Base-by-base conservation (phyloP, 2,888 invertebrate species). In the Calameuta pallipes region DNA sequence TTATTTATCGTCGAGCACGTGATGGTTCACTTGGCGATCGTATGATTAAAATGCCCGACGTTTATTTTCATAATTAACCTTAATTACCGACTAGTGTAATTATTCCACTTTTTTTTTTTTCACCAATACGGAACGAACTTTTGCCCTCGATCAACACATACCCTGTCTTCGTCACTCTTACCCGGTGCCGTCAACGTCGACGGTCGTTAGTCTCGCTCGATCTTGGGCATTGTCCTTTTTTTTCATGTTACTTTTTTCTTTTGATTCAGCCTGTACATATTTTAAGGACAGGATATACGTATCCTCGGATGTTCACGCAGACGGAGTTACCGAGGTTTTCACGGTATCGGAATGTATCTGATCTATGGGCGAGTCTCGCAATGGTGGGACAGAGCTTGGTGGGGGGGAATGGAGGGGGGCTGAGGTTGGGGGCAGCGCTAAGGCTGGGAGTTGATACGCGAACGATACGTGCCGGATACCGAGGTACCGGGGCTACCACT, bases 381-480 rank as follows among this genome's bases (percentile, higher is more conserved):
- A 82, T 83, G 15, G 56, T 79, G 82, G 81, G 81, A 73, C 81
- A 80, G 79, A 75, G 75, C 69, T 75, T 56, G 81, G 82, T 3
- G 23, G 11, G 1, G 30, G 71, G 34, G 31, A 31, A 31, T 0
- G 31, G 31, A 0, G 31, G 71, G 30, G 71, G 30, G 9, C 33
- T 71, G 71, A 6, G 4, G 31, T 13, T 33, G 36, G 71, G 71
- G 71, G 31, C 71, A 56, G 6, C 56, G 56, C 23, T 56, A 23
- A 71, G 34, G 34, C 71, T 34, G 82, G 82, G 81, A 82, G 84
- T 85, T 85, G 84, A 87, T 86, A 86, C 83, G 85, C 85, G 83
- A 83, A 81, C 82, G 83, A 83, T 85, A 83, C 81, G 82, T 82
- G 81, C 73, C 77, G 75, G 79, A 76, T 80, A 79, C 77, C 56